Evolutionary conservation across 2,797 vertebrate genomes (phyloP), one percentile per base, ranked within the genome.

Genomic region (Geotria australis): DNA sequence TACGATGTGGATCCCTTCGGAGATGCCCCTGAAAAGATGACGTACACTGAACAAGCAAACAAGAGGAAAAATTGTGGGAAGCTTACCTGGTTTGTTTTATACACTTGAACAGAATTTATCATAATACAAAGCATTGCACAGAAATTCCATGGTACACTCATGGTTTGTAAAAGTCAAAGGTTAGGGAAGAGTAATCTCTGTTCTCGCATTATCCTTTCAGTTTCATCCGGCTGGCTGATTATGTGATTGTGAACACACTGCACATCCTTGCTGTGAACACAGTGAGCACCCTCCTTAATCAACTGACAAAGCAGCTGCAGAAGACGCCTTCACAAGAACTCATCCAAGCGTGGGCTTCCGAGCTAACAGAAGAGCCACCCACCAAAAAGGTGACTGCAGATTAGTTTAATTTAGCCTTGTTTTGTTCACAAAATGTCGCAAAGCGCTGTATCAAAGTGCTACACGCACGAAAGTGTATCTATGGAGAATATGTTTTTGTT

Each of bases 141-240:
- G 24, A 38, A 3, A 38, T 38, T 38, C 38, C 24, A 38, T 24
- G 38, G 24, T 38, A 47, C 38, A 48, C 58, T 8, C 24, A 57
- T 51, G 49, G 14, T 11, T 51, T 11, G 14, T 51, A 51, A 51
- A 11, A 11, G 14, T 51, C 14, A 51, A 11, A 11, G 51, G 14
- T 51, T 5, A 11, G 49, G 11, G 51, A 5, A 11, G 11, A 11
- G 14, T 51, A 2, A 3, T 2, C 51, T 61, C 61, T 61, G 47
- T 57, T 61, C n/a, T n/a, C n/a, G 62, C 62, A 64, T 61, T 60
- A 61, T 60, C 48, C 48, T 11, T 46, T 57, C 60, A 89, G 83
- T 67, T 85, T 85, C 66, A 73, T 84, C 61, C 76, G 73, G 59
- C 71, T 84, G 49, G 71, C 76, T 59, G 80, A 85, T 66, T 79